Conservation (phyloP, 2,113 vertebrate species). For the Zapus hudsonius region DNA sequence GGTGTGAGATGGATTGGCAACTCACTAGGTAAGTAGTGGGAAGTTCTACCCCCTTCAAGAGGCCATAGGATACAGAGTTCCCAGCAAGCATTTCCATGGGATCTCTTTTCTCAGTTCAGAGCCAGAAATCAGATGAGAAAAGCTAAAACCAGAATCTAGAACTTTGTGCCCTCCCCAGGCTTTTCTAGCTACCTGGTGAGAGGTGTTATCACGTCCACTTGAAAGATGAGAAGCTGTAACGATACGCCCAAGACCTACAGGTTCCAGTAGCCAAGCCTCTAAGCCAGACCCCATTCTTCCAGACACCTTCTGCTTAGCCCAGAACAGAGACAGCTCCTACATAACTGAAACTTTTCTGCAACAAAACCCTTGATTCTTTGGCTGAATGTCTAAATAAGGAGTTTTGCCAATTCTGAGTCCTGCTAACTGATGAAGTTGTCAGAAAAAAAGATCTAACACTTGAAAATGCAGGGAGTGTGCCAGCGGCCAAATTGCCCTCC, state of each 20-base stretch:
- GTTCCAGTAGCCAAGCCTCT: not conserved
- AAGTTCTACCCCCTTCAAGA: not conserved
- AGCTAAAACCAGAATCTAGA: not conserved
- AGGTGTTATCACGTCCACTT: not conserved
- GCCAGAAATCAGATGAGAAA: not conserved
- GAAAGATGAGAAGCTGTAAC: not conserved
- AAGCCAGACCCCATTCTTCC: not conserved
- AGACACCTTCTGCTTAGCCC: not conserved
- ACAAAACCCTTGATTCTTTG: constrained; percentile 64
- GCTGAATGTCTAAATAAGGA: constrained; percentile 82
- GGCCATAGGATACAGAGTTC: not conserved
- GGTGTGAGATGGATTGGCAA: not conserved
- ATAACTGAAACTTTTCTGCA: constrained; percentile 66
- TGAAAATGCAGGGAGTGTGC: constrained; percentile 59
- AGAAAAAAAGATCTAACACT: constrained; percentile 78
- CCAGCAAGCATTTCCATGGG: not conserved
- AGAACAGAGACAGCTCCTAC: constrained; percentile 23
- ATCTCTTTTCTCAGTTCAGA: not conserved
- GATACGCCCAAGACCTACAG: accelerated
- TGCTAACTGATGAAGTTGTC: constrained; percentile 79
- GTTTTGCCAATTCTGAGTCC: constrained; percentile 76
- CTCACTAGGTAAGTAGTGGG: accelerated
- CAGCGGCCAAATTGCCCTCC: constrained; percentile 74
- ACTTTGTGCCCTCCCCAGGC: not conserved
- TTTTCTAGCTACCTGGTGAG: not conserved